These are phyloP conservation scores for Zelleria hepariella DNA, from an alignment of 2,888 invertebrate genomes.

Conservation along the genomic window DNA sequence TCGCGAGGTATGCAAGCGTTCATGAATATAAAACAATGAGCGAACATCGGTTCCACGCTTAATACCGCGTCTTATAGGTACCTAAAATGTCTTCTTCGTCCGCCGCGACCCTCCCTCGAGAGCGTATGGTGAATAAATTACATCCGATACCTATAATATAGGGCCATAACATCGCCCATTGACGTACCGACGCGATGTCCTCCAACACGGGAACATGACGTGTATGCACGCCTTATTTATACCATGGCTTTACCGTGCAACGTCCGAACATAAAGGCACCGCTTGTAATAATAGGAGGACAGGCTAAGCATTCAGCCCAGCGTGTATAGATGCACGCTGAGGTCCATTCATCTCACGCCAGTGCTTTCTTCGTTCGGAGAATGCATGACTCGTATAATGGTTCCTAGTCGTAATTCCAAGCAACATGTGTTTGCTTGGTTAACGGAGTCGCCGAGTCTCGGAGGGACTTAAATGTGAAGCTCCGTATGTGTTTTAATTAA, in stretches of 20 bases:
- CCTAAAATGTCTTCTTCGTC: constrained; percentile 8
- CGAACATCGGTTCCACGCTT: constrained; percentile 3
- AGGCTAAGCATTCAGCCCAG: constrained; percentile 35
- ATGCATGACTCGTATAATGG: constrained; percentile 21
- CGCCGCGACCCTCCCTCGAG: not conserved
- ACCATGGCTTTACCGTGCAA: constrained; percentile 38
- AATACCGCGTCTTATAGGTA: not conserved
- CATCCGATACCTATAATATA: constrained; percentile 21
- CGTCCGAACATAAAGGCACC: constrained; percentile 46
- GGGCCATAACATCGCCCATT: constrained; percentile 27
- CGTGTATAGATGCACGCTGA: constrained; percentile 26
- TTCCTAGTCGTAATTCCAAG: constrained; percentile 30
- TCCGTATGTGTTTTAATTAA: not conserved
- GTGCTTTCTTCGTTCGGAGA: not conserved
- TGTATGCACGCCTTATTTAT: constrained; percentile 40
- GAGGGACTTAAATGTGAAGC: not conserved
- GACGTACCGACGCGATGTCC: constrained; percentile 18
- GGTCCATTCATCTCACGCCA: constrained; percentile 39
- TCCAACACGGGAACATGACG: constrained; percentile 33
- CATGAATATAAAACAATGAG: constrained; percentile 7
- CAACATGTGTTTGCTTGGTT: constrained; percentile 2
- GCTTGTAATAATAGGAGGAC: constrained; percentile 55
- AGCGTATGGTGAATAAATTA: constrained; percentile 18
- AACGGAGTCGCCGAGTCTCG: not conserved
- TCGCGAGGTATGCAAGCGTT: not conserved